Evolutionary conservation across 2,113 vertebrate genomes (phyloP).

Genomic region (Hippocampus comes): DNA sequence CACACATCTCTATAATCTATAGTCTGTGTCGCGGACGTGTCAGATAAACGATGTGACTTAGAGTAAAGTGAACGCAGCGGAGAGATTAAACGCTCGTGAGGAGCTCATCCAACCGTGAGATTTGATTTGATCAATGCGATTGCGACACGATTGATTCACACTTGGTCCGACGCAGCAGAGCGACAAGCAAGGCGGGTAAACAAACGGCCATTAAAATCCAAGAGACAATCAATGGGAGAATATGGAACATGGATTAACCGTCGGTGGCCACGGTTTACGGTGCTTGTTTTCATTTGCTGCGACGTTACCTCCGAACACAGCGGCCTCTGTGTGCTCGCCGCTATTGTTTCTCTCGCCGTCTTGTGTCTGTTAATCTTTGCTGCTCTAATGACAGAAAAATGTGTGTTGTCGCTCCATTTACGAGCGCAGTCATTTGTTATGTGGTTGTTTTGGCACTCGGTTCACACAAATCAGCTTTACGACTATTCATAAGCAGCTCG

Average conservation of each 20-base stretch:
- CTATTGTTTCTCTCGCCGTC: conserved; percentile 34
- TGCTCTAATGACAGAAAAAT: conserved; percentile 47
- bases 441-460: conserved; percentile 48
- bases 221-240: conserved; percentile 40
- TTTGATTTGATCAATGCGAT: conserved; percentile 58
- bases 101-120: conserved; percentile 41
- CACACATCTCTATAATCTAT: conserved; percentile 23
- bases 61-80: conserved; percentile 16
- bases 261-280: conserved; percentile 31
- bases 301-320: conserved; percentile 20
- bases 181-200: conserved; percentile 49
- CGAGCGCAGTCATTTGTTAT: conserved; percentile 53
- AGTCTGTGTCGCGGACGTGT: conserved; percentile 3
- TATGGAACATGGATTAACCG: conserved; percentile 47
- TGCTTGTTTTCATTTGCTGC: conserved; percentile 26
- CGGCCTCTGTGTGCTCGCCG: conserved; percentile 45
- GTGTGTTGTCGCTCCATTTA: conserved; percentile 55
- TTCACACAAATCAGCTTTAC: conserved; percentile 60
- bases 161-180: conserved; percentile 20
- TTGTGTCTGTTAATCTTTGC: conserved; percentile 50
- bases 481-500: conserved; percentile 52
- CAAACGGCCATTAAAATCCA: conserved; percentile 46
- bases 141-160: conserved; percentile 42
- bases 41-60: conserved; percentile 37
- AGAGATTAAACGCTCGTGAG: conserved; percentile 37